Evolutionary conservation across 2,888 invertebrate species (phyloP).

Genomic region (Blomia tropicalis): DNA sequence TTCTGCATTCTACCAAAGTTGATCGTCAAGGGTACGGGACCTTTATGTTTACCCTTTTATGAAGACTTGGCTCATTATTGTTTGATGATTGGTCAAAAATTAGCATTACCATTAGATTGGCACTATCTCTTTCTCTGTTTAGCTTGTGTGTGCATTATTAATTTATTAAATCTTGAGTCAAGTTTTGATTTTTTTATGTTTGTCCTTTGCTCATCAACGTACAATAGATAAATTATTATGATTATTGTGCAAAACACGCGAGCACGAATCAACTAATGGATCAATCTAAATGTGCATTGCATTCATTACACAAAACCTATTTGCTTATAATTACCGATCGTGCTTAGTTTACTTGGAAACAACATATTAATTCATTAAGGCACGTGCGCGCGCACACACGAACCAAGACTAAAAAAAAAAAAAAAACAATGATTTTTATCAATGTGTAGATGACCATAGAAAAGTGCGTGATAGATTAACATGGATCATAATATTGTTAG

Average conservation of each 20-base stretch:
- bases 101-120: background rate
- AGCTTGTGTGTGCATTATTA: background rate
- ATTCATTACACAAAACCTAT: background rate
- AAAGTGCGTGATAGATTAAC: too few relatives aligned
- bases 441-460: too few relatives aligned
- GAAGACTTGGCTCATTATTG: too few relatives aligned
- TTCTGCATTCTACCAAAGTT: conserved; percentile 1
- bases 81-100: background rate
- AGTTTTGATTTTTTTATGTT: background rate
- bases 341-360: background rate
- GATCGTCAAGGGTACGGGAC: too few relatives aligned
- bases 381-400: too few relatives aligned
- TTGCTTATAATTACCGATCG: conserved; percentile 15
- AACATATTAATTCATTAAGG: conserved; percentile 1
- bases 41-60: too few relatives aligned
- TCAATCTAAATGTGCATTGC: background rate
- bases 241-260: too few relatives aligned
- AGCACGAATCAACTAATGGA: background rate
- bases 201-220: too few relatives aligned
- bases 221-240: too few relatives aligned
- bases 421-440: too few relatives aligned
- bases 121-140: background rate
- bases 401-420: background rate
- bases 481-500: too few relatives aligned
- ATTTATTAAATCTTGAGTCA: conserved; percentile 10